Evolutionary conservation across 2,113 vertebrate species (phyloP).

Genomic region (Orcinus orca): DNA sequence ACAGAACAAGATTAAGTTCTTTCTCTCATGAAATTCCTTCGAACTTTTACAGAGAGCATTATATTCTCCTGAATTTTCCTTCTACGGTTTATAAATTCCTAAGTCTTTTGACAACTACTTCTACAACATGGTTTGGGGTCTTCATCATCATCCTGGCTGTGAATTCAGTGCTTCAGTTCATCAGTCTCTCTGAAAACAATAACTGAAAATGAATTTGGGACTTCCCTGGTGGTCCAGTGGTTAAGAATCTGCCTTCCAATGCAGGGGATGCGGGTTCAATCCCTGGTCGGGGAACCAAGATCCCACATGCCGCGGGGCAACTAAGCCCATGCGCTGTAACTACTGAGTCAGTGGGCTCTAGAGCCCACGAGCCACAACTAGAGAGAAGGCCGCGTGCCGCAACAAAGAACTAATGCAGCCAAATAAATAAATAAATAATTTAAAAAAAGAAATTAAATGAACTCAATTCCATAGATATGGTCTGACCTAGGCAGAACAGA

Average conservation of each 20-base stretch:
- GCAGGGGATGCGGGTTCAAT: too few species aligned
- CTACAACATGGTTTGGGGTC: not conserved
- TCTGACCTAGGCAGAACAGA: not conserved
- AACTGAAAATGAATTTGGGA: not conserved
- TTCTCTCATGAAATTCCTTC: not conserved
- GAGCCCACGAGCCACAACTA: too few species aligned
- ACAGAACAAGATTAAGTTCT: not conserved
- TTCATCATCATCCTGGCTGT: not conserved
- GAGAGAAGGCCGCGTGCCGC: too few species aligned
- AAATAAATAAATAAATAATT: too few species aligned
- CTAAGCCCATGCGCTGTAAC: too few species aligned
- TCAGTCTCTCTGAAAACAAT: not conserved
- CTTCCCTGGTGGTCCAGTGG: too few species aligned
- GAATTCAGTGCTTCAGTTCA: not conserved
- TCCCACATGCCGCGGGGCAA: too few species aligned
- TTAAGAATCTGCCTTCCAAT: too few species aligned
- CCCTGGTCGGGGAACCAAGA: too few species aligned
- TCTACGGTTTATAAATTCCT: not conserved
- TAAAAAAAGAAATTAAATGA: not conserved
- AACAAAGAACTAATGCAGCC: too few species aligned
- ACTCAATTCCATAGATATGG: not conserved
- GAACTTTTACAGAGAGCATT: not conserved
- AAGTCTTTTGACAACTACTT: not conserved
- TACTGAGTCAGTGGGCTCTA: too few species aligned
- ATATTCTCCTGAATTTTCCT: not conserved